These are phyloP conservation scores for Pteropus rufus DNA, from an alignment of 2,797 vertebrate genomes.

Conservation along the genomic window DNA sequence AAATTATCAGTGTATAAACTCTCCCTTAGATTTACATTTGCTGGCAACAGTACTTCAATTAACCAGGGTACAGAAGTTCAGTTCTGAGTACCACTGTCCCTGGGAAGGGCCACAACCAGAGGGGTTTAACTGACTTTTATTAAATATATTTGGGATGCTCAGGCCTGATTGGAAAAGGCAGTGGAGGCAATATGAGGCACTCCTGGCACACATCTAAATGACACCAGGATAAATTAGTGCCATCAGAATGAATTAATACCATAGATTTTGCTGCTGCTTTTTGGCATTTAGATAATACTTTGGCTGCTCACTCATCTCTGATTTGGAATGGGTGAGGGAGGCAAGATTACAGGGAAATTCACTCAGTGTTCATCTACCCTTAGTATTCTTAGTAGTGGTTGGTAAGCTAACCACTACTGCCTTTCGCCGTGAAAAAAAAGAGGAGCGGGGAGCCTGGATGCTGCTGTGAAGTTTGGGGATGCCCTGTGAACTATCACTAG, in stretches of 20 bases:
- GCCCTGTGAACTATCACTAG: background rate
- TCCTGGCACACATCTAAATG: constrained; percentile 23
- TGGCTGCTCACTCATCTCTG: background rate
- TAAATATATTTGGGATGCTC: constrained; percentile 16
- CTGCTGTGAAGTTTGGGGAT: background rate
- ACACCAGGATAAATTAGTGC: background rate
- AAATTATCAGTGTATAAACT: background rate
- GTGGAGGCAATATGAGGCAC: background rate
- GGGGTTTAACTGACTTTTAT: background rate
- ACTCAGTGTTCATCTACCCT: background rate
- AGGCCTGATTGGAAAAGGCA: background rate
- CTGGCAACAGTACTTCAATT: background rate
- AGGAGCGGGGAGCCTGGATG: background rate
- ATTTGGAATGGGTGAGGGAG: constrained; percentile 17
- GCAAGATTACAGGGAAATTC: background rate
- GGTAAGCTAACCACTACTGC: background rate
- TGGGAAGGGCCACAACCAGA: background rate
- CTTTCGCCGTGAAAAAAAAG: constrained; percentile 2
- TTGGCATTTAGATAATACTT: background rate
- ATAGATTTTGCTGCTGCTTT: background rate
- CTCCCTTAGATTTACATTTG: constrained; percentile 15
- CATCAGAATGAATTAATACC: background rate
- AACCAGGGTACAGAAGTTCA: background rate
- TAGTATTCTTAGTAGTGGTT: background rate
- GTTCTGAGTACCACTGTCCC: background rate